These are phyloP conservation scores for Brachyrhaphis roseni DNA, from an alignment of 2,797 vertebrate genomes.

Conservation along the genomic window DNA sequence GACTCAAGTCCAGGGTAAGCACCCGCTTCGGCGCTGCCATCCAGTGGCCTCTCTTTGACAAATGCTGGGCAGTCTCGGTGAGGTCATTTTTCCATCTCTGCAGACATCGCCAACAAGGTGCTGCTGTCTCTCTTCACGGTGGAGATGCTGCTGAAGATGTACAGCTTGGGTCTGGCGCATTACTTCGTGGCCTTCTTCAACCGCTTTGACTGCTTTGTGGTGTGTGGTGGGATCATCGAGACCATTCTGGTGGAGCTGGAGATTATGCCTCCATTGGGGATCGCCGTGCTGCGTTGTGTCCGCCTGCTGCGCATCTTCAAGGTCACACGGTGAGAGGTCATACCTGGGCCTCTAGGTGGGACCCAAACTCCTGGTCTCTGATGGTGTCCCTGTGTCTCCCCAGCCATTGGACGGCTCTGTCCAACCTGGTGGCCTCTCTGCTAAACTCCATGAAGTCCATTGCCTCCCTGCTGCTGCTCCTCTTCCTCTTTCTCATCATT, in stretches of 20 bases:
- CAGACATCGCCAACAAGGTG: conserved; percentile 92
- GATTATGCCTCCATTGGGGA: conserved; percentile 94
- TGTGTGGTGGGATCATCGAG: conserved; percentile 94
- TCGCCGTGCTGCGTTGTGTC: conserved; percentile 95
- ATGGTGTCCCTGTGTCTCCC: conserved; percentile 18
- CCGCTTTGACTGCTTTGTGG: conserved; percentile 98
- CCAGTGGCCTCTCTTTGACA: neutral
- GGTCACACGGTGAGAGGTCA: conserved; percentile 89
- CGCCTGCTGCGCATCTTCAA: conserved; percentile 95
- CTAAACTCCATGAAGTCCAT: conserved; percentile 99
- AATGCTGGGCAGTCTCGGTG: too few species aligned
- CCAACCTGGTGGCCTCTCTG: conserved; percentile 96
- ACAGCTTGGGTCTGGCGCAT: conserved; percentile 85
- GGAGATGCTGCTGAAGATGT: conserved; percentile 94
- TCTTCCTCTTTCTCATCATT: conserved; percentile 99
- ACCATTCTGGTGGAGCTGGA: conserved; percentile 95
- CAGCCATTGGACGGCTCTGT: conserved; percentile 97
- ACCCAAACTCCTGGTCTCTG: fast-evolving
- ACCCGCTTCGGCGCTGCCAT: too few species aligned
- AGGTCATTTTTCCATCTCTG: neutral
- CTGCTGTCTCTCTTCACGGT: conserved; percentile 90
- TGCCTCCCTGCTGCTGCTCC: conserved; percentile 93
- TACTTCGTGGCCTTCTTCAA: conserved; percentile 98
- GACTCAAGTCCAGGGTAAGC: conserved; percentile 91
- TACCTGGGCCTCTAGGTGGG: fast-evolving